These are phyloP conservation scores for Danaus chrysippus DNA, from an alignment of 2,888 invertebrate species.

Conservation along the genomic window DNA sequence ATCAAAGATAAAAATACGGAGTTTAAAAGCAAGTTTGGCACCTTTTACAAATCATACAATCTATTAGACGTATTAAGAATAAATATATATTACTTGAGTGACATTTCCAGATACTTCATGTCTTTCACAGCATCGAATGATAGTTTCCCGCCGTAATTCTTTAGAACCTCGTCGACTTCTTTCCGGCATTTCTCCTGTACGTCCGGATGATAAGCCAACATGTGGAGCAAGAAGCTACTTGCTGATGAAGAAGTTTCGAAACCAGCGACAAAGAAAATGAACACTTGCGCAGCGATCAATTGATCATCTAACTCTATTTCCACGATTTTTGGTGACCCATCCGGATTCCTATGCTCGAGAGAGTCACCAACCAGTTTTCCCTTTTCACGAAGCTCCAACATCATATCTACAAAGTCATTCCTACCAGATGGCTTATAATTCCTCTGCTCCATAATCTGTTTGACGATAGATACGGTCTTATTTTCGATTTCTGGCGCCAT, in stretches of 20 bases:
- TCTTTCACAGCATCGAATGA: slow-evolving; percentile 45
- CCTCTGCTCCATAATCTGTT: slow-evolving; percentile 38
- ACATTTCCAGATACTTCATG: slow-evolving; percentile 47
- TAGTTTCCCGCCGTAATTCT: slow-evolving; percentile 37
- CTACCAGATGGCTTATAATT: slow-evolving; percentile 39
- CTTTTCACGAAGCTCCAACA: slow-evolving; percentile 45
- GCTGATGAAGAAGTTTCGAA: slow-evolving; percentile 57
- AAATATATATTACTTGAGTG: slow-evolving; percentile 38
- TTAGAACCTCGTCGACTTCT: slow-evolving; percentile 46
- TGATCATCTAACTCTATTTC: slow-evolving; percentile 43
- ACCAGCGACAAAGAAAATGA: slow-evolving; percentile 51
- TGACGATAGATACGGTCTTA: slow-evolving; percentile 37
- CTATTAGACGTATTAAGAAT: slow-evolving; percentile 6
- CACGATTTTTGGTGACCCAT: slow-evolving; percentile 36
- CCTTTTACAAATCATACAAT: not conserved
- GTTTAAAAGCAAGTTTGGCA: not conserved
- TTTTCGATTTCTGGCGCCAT: slow-evolving; percentile 34
- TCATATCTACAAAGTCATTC: slow-evolving; percentile 48
- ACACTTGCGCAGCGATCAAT: slow-evolving; percentile 44
- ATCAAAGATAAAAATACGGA: not conserved
- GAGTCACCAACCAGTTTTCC: slow-evolving; percentile 39
- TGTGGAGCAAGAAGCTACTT: slow-evolving; percentile 48
- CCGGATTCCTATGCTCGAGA: slow-evolving; percentile 36
- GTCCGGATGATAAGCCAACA: slow-evolving; percentile 49
- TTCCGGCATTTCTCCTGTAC: slow-evolving; percentile 44